Percentiles rank a stretch among this genome's conserved stretches.
Evolutionary conservation across 2,797 vertebrate species (phyloP).

Genomic region (Telmatherina bonti): DNA sequence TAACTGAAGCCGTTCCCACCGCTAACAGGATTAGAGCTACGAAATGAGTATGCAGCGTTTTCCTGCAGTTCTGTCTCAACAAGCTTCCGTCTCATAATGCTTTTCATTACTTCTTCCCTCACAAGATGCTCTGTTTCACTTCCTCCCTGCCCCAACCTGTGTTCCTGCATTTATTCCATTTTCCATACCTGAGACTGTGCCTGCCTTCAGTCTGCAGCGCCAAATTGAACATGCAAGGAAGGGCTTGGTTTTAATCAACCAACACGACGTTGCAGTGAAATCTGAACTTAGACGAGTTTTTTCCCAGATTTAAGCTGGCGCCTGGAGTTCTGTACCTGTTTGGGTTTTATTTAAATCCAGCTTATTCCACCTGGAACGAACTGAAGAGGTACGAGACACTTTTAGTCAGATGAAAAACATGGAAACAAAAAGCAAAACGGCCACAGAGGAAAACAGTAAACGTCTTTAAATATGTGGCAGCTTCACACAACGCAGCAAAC

Average conservation of each 20-base stretch:
- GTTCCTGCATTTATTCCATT: not conserved
- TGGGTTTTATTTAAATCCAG: too few relatives aligned
- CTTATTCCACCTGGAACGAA: not conserved
- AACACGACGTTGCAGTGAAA: not conserved
- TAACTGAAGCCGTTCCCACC: conserved; percentile 52
- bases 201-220: too few relatives aligned
- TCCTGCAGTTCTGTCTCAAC: conserved; percentile 28
- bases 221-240: not conserved
- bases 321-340: not conserved
- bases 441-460: too few relatives aligned
- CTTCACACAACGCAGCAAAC: too few relatives aligned
- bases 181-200: too few relatives aligned
- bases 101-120: conserved; percentile 27
- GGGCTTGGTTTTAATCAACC: not conserved
- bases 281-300: not conserved
- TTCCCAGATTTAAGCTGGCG: not conserved
- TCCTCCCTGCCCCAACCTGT: not conserved
- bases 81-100: conserved; percentile 5
- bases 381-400: too few relatives aligned
- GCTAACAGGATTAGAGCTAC: conserved; percentile 66
- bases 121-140: not conserved
- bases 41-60: conserved; percentile 54
- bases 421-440: too few relatives aligned
- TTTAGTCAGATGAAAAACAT: too few relatives aligned
- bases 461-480: too few relatives aligned